A percentile compares a stretch with the other conserved stretches of the same genome.
Evolutionary conservation across 2,113 vertebrate species (phyloP).

Genomic region (Theristicus caerulescens): DNA sequence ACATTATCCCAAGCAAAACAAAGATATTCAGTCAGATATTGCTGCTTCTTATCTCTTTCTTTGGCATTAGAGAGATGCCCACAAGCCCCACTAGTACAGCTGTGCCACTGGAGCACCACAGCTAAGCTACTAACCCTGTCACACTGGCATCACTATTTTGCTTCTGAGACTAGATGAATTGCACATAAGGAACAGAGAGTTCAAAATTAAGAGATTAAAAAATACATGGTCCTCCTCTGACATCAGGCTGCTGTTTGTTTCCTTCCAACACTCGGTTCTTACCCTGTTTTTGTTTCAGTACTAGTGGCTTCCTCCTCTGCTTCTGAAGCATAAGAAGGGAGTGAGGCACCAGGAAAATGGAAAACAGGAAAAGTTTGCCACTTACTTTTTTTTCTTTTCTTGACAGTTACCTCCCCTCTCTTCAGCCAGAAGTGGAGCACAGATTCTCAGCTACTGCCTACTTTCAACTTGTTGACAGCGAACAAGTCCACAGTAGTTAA

Average conservation of each 20-base stretch:
- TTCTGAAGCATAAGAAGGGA: neutral
- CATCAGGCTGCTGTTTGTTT: neutral
- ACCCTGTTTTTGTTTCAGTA: neutral
- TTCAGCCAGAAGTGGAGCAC: neutral
- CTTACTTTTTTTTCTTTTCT: neutral
- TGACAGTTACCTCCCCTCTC: neutral
- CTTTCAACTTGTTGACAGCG: neutral
- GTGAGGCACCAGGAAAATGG: neutral
- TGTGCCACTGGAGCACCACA: neutral
- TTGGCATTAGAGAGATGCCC: neutral
- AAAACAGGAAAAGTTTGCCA: neutral
- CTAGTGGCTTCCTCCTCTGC: neutral
- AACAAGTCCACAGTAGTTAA: neutral
- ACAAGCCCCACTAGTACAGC: neutral
- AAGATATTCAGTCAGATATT: neutral
- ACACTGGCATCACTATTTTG: neutral
- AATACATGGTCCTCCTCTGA: accelerated
- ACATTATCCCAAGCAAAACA: neutral
- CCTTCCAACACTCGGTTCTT: neutral
- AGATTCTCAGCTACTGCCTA: neutral
- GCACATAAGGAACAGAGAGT: neutral
- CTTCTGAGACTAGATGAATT: neutral
- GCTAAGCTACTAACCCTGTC: neutral
- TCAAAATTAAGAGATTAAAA: neutral
- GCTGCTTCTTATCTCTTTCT: neutral